These are phyloP conservation scores for Fistularia commersonii DNA, from an alignment of 2,797 vertebrate species.

Conservation along the genomic window DNA sequence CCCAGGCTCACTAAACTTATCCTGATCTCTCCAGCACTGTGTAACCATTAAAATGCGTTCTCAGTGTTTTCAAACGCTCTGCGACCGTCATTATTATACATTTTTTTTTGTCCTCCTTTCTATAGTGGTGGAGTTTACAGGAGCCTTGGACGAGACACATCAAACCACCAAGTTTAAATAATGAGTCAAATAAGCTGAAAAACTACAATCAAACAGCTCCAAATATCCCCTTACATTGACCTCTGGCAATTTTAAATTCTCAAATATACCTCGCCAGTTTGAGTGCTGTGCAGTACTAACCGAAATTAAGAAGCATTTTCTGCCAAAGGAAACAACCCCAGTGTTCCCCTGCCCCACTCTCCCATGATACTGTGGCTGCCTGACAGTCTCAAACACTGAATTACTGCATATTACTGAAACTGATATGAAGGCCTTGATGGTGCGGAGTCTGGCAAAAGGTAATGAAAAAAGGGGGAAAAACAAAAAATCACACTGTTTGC, in stretches of 20 bases:
- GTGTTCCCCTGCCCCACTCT: conserved; percentile 8
- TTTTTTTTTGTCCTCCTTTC: conserved; percentile 2
- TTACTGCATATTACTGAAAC: conserved; percentile 3
- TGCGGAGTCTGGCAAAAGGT: background rate
- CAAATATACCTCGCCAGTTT: conserved; percentile 16
- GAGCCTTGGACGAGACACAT: conserved; percentile 21
- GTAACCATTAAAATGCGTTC: no score
- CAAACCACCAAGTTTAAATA: background rate
- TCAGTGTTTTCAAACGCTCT: no score
- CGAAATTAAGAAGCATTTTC: conserved; percentile 26
- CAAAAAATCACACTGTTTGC: background rate
- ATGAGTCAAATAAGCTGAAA: conserved; percentile 15
- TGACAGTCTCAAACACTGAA: conserved; percentile 8
- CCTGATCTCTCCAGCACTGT: no score
- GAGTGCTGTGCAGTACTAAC: conserved; percentile 18
- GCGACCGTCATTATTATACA: no score
- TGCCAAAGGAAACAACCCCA: conserved; percentile 43
- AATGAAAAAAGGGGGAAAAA: background rate
- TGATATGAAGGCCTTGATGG: conserved; percentile 3
- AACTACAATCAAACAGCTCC: conserved; percentile 33
- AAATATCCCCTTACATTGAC: conserved; percentile 18
- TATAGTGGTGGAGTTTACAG: conserved; percentile 5
- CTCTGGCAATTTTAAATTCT: conserved; percentile 8
- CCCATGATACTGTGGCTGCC: conserved; percentile 12
- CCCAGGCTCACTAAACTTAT: no score